Conservation (phyloP, 2,797 vertebrate species). For the Chloroceryle amazona region DNA sequence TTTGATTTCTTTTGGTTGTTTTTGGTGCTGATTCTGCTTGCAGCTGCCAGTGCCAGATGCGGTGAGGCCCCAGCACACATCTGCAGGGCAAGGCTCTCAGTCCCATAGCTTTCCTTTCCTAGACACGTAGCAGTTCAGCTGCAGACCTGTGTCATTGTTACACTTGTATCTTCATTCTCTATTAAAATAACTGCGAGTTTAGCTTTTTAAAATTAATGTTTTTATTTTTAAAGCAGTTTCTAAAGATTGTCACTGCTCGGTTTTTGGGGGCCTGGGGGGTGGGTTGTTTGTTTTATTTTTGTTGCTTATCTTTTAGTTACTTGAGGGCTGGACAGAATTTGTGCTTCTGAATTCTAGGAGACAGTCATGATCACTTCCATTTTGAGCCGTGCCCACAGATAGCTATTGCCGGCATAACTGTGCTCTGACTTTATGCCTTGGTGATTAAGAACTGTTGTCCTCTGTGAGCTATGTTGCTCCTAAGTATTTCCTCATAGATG, state of each 20-base stretch:
- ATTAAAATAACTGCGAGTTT: not conserved
- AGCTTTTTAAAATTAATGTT: not conserved
- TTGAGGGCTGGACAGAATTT: not conserved
- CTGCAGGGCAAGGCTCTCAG: not conserved
- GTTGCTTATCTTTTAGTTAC: not conserved
- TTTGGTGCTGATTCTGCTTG: not conserved
- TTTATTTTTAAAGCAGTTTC: not conserved
- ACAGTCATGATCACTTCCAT: not conserved
- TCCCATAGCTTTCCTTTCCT: not conserved
- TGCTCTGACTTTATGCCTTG: not conserved
- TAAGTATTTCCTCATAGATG: not conserved
- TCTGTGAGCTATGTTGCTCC: not conserved
- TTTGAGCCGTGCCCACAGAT: not conserved
- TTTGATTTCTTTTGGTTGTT: not conserved
- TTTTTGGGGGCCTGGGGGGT: not conserved
- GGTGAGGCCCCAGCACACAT: accelerated
- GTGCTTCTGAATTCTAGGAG: not conserved
- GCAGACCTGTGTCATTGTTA: not conserved
- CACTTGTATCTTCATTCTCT: not conserved
- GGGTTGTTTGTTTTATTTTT: no score
- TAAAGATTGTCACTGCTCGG: not conserved
- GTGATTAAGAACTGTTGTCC: not conserved
- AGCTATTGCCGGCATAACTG: not conserved
- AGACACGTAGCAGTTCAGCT: not conserved
- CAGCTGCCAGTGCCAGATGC: not conserved